These are phyloP conservation scores for Junonia oenone DNA, from an alignment of 2,888 invertebrate genomes.

Conservation along the genomic window DNA sequence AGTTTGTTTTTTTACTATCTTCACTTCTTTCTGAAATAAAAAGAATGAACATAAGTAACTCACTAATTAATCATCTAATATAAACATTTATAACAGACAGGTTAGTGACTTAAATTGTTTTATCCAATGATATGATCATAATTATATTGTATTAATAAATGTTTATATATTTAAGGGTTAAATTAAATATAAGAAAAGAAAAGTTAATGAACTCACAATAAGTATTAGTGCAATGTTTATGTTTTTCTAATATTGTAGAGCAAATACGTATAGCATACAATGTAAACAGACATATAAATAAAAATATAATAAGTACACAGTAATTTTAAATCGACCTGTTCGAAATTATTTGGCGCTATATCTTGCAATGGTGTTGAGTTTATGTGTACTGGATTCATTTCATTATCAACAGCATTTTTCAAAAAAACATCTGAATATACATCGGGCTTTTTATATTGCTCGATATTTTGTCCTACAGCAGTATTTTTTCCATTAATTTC, in stretches of 20 bases:
- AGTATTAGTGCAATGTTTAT: slow-evolving; percentile 41
- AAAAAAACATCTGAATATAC: slow-evolving; percentile 7
- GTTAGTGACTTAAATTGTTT: slow-evolving; percentile 10
- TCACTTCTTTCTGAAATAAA: slow-evolving; percentile 64
- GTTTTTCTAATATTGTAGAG: slow-evolving; percentile 53
- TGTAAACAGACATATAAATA: slow-evolving; percentile 61
- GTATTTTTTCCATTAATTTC: slow-evolving; percentile 10
- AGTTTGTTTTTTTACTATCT: slow-evolving; percentile 54
- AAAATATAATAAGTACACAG: slow-evolving; percentile 63
- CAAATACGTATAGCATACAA: slow-evolving; percentile 61
- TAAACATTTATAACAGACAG: not conserved
- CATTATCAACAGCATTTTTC: slow-evolving; percentile 22
- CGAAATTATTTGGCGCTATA: slow-evolving; percentile 42
- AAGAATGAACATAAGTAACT: slow-evolving; percentile 9
- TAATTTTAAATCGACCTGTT: slow-evolving; percentile 71
- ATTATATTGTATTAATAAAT: not conserved
- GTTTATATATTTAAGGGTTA: slow-evolving; percentile 11
- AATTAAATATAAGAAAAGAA: slow-evolving; percentile 17
- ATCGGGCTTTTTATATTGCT: not conserved
- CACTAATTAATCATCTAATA: slow-evolving; percentile 2
- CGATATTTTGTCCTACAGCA: slow-evolving; percentile 3
- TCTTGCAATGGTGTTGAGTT: slow-evolving; percentile 38
- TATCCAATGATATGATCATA: not conserved
- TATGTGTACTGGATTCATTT: slow-evolving; percentile 18
- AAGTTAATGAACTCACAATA: slow-evolving; percentile 46